phyloP scores from a whole-genome alignment of 2,113 vertebrate species.

The Ceyx melanurus region DNA sequence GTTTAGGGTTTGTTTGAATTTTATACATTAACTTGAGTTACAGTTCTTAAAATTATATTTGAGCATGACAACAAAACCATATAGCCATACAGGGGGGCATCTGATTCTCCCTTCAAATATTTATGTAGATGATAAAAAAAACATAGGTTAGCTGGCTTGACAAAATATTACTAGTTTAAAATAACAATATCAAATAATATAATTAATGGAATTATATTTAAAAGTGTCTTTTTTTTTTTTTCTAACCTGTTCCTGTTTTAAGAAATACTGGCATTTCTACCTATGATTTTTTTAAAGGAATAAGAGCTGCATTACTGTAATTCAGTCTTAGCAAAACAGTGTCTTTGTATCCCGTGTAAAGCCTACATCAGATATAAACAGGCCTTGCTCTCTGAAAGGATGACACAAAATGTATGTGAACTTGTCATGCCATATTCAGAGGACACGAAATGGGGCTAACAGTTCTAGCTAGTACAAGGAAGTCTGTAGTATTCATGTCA shows the following conservation, averaged over 20 bases:
- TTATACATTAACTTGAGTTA: background rate
- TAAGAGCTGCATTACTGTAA: background rate
- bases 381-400: background rate
- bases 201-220: background rate
- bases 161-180: background rate
- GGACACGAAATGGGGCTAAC: accelerated
- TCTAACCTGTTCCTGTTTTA: background rate
- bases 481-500: background rate
- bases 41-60: background rate
- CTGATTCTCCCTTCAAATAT: background rate
- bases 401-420: background rate
- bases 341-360: background rate
- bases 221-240: background rate
- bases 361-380: background rate
- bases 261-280: background rate
- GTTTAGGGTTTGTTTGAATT: background rate
- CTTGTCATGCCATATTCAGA: background rate
- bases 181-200: background rate
- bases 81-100: background rate
- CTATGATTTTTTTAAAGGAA: background rate
- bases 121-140: background rate
- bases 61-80: background rate
- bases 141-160: background rate
- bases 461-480: accelerated
- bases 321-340: background rate